Conservation (phyloP, 2,888 invertebrate species). For the Standfussiana lucernea region DNA sequence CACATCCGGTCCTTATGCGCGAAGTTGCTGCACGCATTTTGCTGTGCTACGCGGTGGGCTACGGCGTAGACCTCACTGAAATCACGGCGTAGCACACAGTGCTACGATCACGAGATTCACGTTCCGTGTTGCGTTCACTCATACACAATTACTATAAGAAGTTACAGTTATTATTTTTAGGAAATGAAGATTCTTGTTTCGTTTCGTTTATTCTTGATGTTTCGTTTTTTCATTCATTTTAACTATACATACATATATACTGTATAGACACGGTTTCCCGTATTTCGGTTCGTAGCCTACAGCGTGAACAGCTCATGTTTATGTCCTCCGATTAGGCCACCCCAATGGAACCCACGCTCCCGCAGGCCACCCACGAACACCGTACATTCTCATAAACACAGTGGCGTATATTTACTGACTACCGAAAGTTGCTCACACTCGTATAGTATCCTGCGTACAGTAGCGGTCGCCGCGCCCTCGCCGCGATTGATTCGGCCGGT, state of each 20-base stretch:
- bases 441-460: constrained; percentile 28
- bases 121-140: background rate
- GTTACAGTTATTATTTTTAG: background rate
- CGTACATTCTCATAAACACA: constrained; percentile 28
- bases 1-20: no score
- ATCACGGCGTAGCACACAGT: constrained; percentile 25
- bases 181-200: background rate
- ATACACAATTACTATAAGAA: background rate
- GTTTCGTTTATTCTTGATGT: no score
- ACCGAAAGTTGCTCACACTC: constrained; percentile 19
- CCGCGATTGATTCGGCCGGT: constrained; percentile 59
- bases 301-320: background rate
- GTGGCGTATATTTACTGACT: constrained; percentile 20
- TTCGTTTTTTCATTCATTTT: background rate
- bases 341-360: background rate
- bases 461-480: constrained; percentile 35
- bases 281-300: background rate
- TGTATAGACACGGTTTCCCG: background rate
- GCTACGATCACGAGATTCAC: background rate
- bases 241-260: background rate
- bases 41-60: background rate
- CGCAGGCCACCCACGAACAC: no score
- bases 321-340: background rate
- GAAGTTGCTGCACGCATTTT: background rate
- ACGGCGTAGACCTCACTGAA: constrained; percentile 1